These are phyloP conservation scores for Thunnus thynnus DNA, from an alignment of 2,113 vertebrate genomes.

Conservation along the genomic window DNA sequence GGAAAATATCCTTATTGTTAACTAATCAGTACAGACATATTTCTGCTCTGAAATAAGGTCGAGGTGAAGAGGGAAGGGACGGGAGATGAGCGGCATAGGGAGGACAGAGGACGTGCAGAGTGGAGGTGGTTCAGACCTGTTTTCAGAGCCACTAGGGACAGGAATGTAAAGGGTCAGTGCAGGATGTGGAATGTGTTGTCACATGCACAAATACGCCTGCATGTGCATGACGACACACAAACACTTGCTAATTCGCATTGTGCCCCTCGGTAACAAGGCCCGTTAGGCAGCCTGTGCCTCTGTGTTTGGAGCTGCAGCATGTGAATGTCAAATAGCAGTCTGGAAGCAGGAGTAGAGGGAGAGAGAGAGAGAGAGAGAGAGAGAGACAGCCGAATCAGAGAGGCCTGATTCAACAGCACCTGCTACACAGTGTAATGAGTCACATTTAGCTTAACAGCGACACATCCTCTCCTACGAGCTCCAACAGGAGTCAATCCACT, in stretches of 20 bases:
- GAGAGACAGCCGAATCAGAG: conserved; percentile 19
- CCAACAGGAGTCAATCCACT: conserved; percentile 31
- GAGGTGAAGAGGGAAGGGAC: neutral
- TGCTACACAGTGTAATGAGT: conserved; percentile 51
- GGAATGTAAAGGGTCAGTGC: conserved; percentile 44
- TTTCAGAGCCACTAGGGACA: conserved; percentile 52
- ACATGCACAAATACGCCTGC: conserved; percentile 32
- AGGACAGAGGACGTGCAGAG: conserved; percentile 16
- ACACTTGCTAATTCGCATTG: conserved; percentile 1
- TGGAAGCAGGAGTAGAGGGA: conserved; percentile 10
- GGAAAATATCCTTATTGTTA: neutral
- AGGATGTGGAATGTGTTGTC: conserved; percentile 43
- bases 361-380: conserved; percentile 29
- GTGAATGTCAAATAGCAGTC: conserved; percentile 47
- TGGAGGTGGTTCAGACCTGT: conserved; percentile 33
- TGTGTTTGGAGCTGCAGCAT: conserved; percentile 50
- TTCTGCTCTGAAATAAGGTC: conserved; percentile 6
- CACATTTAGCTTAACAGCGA: conserved; percentile 41
- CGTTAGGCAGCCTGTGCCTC: conserved; percentile 17
- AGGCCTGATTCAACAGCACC: conserved; percentile 50
- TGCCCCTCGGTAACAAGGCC: conserved; percentile 15
- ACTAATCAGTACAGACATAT: neutral
- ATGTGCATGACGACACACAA: conserved; percentile 37
- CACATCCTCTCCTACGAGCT: conserved; percentile 40
- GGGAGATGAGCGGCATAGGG: neutral